phyloP scores from a whole-genome alignment of 2,888 invertebrate species.

The Cybosia mesomella region DNA sequence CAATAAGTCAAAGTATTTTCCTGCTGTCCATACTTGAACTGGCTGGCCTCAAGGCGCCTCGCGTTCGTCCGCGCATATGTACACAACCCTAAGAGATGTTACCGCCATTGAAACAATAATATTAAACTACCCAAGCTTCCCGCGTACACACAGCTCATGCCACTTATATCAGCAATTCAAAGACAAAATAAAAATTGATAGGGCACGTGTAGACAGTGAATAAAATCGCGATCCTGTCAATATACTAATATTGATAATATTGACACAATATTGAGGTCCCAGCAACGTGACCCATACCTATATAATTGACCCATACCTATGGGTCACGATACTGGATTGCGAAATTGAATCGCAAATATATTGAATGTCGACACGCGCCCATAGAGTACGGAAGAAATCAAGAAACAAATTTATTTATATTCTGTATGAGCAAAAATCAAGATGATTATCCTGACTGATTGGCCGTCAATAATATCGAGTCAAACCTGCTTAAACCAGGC shows the following conservation, averaged over 20 bases:
- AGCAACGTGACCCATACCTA: too few species aligned
- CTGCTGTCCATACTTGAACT: constrained; percentile 17
- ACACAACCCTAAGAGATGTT: constrained; percentile 26
- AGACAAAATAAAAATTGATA: neutral
- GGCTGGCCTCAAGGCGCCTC: constrained; percentile 25
- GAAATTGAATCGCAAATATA: too few species aligned
- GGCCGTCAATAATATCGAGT: neutral
- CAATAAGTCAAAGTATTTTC: neutral
- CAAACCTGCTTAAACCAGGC: neutral
- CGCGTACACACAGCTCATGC: neutral
- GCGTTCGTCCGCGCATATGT: constrained; percentile 27
- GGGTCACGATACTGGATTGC: too few species aligned
- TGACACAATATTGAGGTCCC: too few species aligned
- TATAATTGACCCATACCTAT: too few species aligned
- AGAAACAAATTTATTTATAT: constrained; percentile 4
- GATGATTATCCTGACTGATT: neutral
- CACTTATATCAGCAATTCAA: neutral
- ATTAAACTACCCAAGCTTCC: neutral
- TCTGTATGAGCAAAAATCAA: constrained; percentile 2
- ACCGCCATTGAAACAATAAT: constrained; percentile 7
- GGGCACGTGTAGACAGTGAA: too few species aligned
- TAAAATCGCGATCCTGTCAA: too few species aligned
- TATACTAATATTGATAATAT: too few species aligned
- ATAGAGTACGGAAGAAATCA: neutral
- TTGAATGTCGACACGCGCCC: too few species aligned